Percentiles rank a stretch among this genome's conserved stretches.
Evolutionary conservation across 2,888 invertebrate species (phyloP).

Genomic region (Sclerodermus sp.): DNA sequence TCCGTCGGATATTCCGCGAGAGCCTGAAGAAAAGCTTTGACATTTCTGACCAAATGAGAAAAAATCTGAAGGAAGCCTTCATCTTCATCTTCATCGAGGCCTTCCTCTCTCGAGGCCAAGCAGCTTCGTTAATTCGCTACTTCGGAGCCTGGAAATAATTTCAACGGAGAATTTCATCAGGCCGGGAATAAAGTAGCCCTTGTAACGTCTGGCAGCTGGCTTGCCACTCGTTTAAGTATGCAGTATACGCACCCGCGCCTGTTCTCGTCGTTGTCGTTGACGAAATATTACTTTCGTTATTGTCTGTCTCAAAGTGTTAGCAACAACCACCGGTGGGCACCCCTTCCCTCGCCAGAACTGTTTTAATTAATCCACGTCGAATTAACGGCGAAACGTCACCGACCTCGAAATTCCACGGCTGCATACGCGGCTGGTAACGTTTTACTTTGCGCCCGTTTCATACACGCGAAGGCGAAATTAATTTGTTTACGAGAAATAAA

Average conservation of each 20-base stretch:
- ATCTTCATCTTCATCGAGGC: background rate
- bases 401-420: conserved; percentile 11
- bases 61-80: background rate
- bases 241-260: conserved; percentile 18
- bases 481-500: too few relatives aligned
- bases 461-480: too few relatives aligned
- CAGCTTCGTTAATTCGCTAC: conserved; percentile 34
- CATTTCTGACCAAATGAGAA: too few relatives aligned
- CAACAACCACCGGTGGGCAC: conserved; percentile 18
- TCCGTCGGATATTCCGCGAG: too few relatives aligned
- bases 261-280: conserved; percentile 27
- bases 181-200: conserved; percentile 35
- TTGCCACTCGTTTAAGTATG: conserved; percentile 33
- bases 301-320: conserved; percentile 25
- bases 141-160: conserved; percentile 33
- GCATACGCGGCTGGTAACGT: too few relatives aligned
- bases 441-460: too few relatives aligned
- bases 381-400: conserved; percentile 35
- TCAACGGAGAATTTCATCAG: conserved; percentile 37
- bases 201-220: conserved; percentile 38
- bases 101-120: conserved; percentile 23
- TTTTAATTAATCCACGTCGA: conserved; percentile 46
- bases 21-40: too few relatives aligned
- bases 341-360: conserved; percentile 27
- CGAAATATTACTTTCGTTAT: conserved; percentile 39